Evolutionary conservation across 2,888 invertebrate species (phyloP).

Genomic region (Diarsia mendica): DNA sequence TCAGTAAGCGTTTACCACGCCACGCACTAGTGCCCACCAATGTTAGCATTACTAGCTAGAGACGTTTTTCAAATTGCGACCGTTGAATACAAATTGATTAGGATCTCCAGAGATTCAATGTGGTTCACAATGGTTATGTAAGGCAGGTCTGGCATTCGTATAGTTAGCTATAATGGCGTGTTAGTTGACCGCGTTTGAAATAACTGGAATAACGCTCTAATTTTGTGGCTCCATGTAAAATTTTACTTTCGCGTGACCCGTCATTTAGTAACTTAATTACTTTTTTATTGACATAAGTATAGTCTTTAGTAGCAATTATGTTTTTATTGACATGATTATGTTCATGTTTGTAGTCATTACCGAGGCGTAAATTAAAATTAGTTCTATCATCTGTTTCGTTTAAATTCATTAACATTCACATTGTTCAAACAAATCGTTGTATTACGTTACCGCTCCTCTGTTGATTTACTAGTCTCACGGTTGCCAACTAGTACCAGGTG

Average conservation of each 20-base stretch:
- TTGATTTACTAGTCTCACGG: constrained; percentile 20
- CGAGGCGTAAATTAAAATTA: constrained; percentile 9
- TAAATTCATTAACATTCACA: constrained; percentile 12
- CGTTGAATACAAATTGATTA: constrained; percentile 54
- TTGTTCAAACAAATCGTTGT: constrained; percentile 8
- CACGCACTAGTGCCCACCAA: constrained; percentile 52
- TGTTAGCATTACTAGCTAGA: constrained; percentile 48
- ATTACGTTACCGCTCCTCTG: constrained; percentile 6
- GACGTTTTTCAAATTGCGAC: constrained; percentile 46
- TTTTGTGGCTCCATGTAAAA: constrained; percentile 12
- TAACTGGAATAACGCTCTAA: constrained; percentile 24
- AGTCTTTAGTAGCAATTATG: constrained; percentile 18
- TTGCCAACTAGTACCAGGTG: constrained; percentile 38
- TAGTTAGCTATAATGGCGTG: constrained; percentile 45
- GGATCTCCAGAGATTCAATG: constrained; percentile 56
- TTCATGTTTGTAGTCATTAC: constrained; percentile 16
- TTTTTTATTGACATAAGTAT: constrained; percentile 12
- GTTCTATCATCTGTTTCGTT: constrained; percentile 16
- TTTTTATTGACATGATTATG: constrained; percentile 17
- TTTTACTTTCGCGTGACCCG: constrained; percentile 34
- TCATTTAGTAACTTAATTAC: constrained; percentile 10
- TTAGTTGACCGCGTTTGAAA: constrained; percentile 29
- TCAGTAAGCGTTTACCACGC: constrained; percentile 44
- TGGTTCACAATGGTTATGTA: constrained; percentile 59
- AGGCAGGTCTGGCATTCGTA: constrained; percentile 59